These are phyloP conservation scores for Phortica okadai DNA, from an alignment of 2,888 invertebrate species.

Conservation along the genomic window DNA sequence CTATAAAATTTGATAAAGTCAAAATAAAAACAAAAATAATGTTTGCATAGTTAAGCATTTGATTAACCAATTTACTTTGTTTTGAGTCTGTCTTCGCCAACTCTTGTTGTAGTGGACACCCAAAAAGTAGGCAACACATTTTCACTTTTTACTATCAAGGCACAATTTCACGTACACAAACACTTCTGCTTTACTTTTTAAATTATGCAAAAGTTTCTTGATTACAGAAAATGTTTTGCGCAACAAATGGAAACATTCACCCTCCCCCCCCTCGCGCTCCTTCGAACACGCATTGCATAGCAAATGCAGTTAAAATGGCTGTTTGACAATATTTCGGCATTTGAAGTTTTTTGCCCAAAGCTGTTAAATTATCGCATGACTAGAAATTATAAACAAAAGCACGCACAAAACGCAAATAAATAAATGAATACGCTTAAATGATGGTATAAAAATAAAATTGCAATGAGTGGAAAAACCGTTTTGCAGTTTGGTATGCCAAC, in stretches of 20 bases:
- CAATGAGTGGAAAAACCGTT: not conserved
- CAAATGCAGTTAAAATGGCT: not conserved
- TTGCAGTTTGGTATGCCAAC: conserved; percentile 7
- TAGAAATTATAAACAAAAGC: conserved; percentile 16
- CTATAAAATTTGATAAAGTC: no score
- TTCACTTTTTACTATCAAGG: not conserved
- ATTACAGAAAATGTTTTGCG: not conserved
- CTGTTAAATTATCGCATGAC: not conserved
- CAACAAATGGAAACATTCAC: not conserved
- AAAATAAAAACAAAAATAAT: no score
- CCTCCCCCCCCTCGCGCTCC: not conserved
- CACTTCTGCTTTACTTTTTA: not conserved
- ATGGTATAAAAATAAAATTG: not conserved
- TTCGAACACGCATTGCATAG: not conserved
- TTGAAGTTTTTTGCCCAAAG: not conserved
- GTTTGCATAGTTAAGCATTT: no score
- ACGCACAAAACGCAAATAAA: conserved; percentile 2
- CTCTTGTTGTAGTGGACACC: not conserved
- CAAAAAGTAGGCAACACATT: not conserved
- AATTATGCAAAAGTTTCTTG: not conserved
- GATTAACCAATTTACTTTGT: no score
- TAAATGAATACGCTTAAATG: not conserved
- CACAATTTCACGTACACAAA: not conserved
- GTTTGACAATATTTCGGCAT: not conserved
- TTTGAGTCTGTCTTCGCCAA: no score